phyloP scores from a whole-genome alignment of 2,888 invertebrate genomes.

The Agriopis leucophaearia region DNA sequence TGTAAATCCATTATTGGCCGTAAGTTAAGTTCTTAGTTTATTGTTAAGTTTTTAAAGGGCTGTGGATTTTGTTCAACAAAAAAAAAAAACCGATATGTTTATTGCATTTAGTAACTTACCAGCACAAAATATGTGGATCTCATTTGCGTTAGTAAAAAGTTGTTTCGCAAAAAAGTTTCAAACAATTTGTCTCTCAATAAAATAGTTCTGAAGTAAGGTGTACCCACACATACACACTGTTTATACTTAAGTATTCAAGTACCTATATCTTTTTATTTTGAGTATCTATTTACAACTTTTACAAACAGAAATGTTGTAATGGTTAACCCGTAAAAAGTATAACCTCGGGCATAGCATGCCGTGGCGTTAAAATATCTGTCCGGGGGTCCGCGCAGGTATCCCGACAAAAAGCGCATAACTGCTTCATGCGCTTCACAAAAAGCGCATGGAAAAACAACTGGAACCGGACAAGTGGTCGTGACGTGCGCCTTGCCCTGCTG shows the following conservation, averaged over 20 bases:
- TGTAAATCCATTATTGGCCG: too few relatives aligned
- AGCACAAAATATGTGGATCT: too few relatives aligned
- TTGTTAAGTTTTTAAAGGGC: too few relatives aligned
- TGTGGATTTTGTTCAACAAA: too few relatives aligned
- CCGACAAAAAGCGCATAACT: conserved; percentile 34
- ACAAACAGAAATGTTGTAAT: conserved; percentile 22
- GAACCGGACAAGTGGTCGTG: conserved; percentile 29
- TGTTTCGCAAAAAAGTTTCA: too few relatives aligned
- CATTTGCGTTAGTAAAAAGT: too few relatives aligned
- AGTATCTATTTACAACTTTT: neutral
- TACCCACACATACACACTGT: too few relatives aligned
- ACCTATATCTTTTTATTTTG: neutral
- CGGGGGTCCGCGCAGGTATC: conserved; percentile 47
- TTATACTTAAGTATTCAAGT: neutral
- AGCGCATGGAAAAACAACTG: conserved; percentile 20
- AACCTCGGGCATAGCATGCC: conserved; percentile 9
- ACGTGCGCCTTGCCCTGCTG: conserved; percentile 37
- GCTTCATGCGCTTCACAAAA: conserved; percentile 36
- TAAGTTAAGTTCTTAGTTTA: too few relatives aligned
- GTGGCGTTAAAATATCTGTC: conserved; percentile 36
- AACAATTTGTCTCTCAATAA: too few relatives aligned
- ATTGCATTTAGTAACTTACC: too few relatives aligned
- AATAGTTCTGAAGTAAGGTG: too few relatives aligned
- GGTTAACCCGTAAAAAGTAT: conserved; percentile 17
- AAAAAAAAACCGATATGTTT: too few relatives aligned